These are phyloP conservation scores for Lagopus muta DNA, from an alignment of 2,113 vertebrate species.

Conservation along the genomic window DNA sequence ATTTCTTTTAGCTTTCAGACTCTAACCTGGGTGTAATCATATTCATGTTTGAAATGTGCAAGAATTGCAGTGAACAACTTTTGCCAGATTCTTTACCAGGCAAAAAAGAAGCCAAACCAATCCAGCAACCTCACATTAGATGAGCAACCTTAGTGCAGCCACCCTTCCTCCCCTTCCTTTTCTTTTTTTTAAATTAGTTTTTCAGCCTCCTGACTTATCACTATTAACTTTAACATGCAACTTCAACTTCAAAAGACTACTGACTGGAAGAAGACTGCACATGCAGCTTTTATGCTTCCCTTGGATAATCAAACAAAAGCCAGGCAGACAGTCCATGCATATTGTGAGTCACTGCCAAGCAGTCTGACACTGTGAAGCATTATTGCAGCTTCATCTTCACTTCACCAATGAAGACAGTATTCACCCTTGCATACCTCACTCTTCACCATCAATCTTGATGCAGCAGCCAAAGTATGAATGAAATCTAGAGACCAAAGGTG, in stretches of 20 bases:
- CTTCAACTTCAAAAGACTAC: neutral
- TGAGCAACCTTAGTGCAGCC: neutral
- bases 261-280: neutral
- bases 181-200: neutral
- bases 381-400: neutral
- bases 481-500: neutral
- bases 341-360: neutral
- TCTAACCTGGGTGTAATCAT: neutral
- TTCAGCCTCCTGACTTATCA: neutral
- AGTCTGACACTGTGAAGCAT: neutral
- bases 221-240: neutral
- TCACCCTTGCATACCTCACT: neutral
- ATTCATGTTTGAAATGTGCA: neutral
- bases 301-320: neutral
- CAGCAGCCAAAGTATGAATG: neutral
- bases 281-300: neutral
- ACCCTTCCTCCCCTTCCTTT: too few species aligned
- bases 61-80: neutral
- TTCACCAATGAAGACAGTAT: accelerated
- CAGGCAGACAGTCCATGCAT: neutral
- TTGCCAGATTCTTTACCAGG: neutral
- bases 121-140: neutral
- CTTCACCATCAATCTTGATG: neutral
- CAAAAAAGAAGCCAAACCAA: neutral
- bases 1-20: neutral